Base-by-base conservation (phyloP, 2,113 vertebrate species). In the Rhinoderma darwinii region DNA sequence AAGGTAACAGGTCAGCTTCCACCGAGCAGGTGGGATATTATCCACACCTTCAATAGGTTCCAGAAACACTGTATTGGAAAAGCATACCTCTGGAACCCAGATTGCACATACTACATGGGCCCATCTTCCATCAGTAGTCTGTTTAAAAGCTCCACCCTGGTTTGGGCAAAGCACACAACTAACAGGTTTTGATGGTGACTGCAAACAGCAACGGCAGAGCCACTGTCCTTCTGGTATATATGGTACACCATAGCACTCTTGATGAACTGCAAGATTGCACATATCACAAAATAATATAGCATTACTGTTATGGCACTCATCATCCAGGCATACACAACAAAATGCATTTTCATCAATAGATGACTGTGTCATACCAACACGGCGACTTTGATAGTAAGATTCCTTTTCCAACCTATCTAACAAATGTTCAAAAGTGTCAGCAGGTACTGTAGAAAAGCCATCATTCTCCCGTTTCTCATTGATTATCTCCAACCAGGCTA, bases 41-140 rank as follows among this genome's bases (percentile, higher is more conserved):
- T 84, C 92, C 27, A 99, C 96, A 32, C 98, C 98, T 91, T 99
- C 98, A 0, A 99, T 95, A 15, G 98, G 98, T 91, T 99, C 98
- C 89, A 99, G 91, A 90, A 99, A 99, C 72, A 99, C 98, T 0
- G 98, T 99, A 91, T 99, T 99, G 63, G 97, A 97, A 84, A 99
- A 99, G 89, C 98, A 99, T 88, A 99, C 97, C 90, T 99, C 98
- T 0, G 98, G 98, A 89, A 99, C 99, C 98, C 98, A 99, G 91
- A 99, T 97, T 89, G 98, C 98, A 86, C 98, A 99, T 37, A 99
- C 97, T 32, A 99, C 98, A 0, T 99, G 98, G 0, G 98, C 97
- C 98, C 98, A 99, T 84, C 93, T 96, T 17, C 97, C 96, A 3
- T 99, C 98, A 0, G 94, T 99, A 3, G 98, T 99, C 93, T 99